Base-by-base conservation (phyloP, 2,797 vertebrate species). In the Arnoldichthys spilopterus region DNA sequence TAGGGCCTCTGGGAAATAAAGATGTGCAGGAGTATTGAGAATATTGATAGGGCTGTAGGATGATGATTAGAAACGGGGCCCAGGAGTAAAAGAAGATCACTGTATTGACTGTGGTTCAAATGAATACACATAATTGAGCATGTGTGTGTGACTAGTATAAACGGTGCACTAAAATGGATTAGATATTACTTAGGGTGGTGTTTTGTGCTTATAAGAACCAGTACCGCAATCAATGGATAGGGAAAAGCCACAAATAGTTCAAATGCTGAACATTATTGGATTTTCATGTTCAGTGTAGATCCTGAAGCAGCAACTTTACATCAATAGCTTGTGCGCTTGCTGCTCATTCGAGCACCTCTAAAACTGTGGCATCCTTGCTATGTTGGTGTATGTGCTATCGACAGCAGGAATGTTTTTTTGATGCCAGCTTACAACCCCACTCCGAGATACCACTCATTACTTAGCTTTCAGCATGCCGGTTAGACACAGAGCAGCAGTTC, bases 51-150 rank as follows among this genome's bases (percentile, higher is more conserved):
- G 3, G 56, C 20, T 80, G 40, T 15, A 32, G 47, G 72, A 37
- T 58, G 63, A 61, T 79, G 43, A 74, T 79, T 68, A 79, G 54
- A 16, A 74, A 69, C 43, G 58, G 54, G 53, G 34, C 69, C 53
- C 24, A 47, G 9, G 43, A 28, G 66, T 49, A 20, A 69, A 18
- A 49, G 11, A 49, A 13, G 24, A 54, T 74, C 43, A 45, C 20
- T 47, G 40, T 68, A 59, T 64, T 54, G 58, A 78, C 45, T 54
- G 59, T 40, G 34, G 62, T 51, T 69, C 45, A 53, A 68, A 69
- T 62, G 26, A 74, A 68, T 61, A 58, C 54, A 28, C 28, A 79
- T 74, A 59, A 56, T 59, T 73, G 53, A 49, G 69, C 24, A 49
- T n/a, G n/a, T 70, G 56, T 26, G 45, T 62, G 53, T 71, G n/a